Conservation (phyloP, 1,140 invertebrate genomes). For the Vollenhovia emeryi region DNA sequence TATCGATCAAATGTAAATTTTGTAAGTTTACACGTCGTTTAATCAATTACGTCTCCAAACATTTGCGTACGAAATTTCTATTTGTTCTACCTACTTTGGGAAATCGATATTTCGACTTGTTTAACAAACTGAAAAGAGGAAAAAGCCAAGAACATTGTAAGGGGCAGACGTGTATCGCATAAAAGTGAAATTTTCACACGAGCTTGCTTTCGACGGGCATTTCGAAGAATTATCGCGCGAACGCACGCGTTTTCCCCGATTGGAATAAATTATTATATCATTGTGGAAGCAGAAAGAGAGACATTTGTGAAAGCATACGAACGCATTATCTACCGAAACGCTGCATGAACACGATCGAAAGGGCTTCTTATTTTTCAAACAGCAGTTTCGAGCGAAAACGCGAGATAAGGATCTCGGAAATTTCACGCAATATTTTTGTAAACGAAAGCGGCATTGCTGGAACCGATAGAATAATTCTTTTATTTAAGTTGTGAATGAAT, state of each 20-base stretch:
- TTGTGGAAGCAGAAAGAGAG: background rate
- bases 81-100: background rate
- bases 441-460: background rate
- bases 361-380: background rate
- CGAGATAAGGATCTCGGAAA: background rate
- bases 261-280: slow-evolving; percentile 27
- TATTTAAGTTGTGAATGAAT: background rate
- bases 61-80: background rate
- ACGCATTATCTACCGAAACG: slow-evolving; percentile 22
- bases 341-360: background rate
- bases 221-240: slow-evolving; percentile 8
- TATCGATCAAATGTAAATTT: too few species aligned
- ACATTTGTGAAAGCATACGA: background rate
- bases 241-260: slow-evolving; percentile 19
- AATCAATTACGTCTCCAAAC: background rate
- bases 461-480: background rate
- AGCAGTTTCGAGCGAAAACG: background rate
- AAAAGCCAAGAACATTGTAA: background rate
- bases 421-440: background rate
- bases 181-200: slow-evolving; percentile 31
- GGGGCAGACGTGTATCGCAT: background rate
- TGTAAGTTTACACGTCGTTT: slow-evolving; percentile 33
- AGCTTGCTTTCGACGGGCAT: background rate
- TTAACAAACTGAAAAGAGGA: background rate
- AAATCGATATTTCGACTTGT: slow-evolving; percentile 37